Percentiles rank a stretch among this genome's conserved stretches.
Evolutionary conservation across 1,140 invertebrate species (phyloP).

Genomic region (Pogonus chalceus): DNA sequence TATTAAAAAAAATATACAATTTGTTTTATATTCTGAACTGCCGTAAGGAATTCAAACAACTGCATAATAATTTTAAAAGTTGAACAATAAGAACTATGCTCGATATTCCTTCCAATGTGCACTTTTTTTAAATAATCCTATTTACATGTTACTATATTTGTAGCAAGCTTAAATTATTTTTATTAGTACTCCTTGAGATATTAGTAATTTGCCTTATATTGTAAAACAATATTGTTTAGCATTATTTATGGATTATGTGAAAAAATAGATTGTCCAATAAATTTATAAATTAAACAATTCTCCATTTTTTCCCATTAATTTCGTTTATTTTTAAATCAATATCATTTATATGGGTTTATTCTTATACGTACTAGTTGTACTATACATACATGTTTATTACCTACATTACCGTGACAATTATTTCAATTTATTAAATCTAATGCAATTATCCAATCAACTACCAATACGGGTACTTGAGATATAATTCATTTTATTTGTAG

Average conservation of each 20-base stretch:
- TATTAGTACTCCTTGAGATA: conserved; percentile 2
- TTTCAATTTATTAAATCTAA: conserved; percentile 1
- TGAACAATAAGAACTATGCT: background rate
- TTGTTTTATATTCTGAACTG: background rate
- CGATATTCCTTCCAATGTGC: background rate
- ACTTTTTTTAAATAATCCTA: background rate
- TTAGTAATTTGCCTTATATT: conserved; percentile 6
- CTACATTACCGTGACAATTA: background rate
- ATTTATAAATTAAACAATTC: conserved; percentile 4
- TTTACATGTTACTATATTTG: conserved; percentile 3
- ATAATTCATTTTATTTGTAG: background rate
- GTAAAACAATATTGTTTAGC: conserved; percentile 4
- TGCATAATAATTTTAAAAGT: too few species aligned
- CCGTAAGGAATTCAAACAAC: background rate
- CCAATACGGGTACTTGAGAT: background rate
- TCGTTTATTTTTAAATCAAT: too few species aligned
- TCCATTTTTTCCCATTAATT: too few species aligned
- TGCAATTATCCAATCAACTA: conserved; percentile 3
- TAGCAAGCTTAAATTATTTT: background rate
- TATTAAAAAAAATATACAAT: background rate
- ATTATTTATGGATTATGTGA: conserved; percentile 2
- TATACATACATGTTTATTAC: too few species aligned
- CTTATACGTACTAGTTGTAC: too few species aligned
- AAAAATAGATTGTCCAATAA: conserved; percentile 6
- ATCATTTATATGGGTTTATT: too few species aligned